phyloP scores from a whole-genome alignment of 2,888 invertebrate species.

The Aphodius granarius region DNA sequence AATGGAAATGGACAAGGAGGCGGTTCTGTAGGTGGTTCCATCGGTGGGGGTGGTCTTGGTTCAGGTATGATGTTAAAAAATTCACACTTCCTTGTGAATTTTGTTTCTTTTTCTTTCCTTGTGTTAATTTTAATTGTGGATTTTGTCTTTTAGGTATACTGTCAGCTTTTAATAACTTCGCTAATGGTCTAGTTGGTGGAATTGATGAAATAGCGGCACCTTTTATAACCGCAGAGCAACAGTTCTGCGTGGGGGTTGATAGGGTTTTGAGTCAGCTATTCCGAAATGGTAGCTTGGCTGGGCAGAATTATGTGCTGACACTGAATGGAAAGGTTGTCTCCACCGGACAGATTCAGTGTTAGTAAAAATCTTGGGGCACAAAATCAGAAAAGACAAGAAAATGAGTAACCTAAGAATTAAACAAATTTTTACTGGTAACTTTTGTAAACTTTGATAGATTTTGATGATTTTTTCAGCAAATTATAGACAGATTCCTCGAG shows the following conservation, averaged over 20 bases:
- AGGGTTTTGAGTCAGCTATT: not conserved
- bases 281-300: not conserved
- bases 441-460: no score
- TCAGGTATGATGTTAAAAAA: no score
- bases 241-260: not conserved
- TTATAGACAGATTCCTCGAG: no score
- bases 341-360: not conserved
- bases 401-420: no score
- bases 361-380: not conserved
- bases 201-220: not conserved
- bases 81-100: no score
- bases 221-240: not conserved
- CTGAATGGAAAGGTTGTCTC: not conserved
- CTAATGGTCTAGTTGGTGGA: not conserved
- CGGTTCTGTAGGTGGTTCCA: not conserved
- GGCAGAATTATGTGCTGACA: not conserved
- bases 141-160: not conserved
- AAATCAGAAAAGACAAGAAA: no score
- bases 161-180: not conserved
- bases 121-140: no score
- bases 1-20: not conserved
- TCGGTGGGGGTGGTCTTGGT: not conserved
- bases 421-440: no score
- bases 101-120: not conserved
- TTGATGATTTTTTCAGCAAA: no score